Evolutionary conservation across 2,113 vertebrate species (phyloP).

Genomic region (Edolisoma coerulescens): DNA sequence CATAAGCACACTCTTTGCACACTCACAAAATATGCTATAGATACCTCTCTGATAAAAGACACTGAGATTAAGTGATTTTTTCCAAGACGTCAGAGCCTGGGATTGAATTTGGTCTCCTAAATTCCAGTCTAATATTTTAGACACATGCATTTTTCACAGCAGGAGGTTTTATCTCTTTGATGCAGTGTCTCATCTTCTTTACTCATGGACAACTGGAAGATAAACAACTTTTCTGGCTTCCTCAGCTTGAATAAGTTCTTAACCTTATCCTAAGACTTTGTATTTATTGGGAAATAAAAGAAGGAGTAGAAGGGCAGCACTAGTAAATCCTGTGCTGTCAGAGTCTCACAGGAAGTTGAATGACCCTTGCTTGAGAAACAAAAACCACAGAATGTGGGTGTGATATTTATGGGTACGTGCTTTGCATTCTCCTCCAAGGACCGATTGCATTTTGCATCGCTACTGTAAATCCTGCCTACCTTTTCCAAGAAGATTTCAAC

Average conservation of each 20-base stretch:
- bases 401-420: constrained; percentile 1
- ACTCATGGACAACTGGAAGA: not conserved
- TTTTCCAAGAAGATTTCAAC: not conserved
- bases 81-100: fast-evolving
- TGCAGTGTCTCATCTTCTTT: not conserved
- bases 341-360: not conserved
- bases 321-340: constrained; percentile 3
- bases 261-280: not conserved
- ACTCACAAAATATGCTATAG: not conserved
- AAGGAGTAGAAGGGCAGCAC: not conserved
- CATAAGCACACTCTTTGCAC: not conserved
- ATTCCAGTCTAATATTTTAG: not conserved
- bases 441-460: not conserved
- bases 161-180: not conserved
- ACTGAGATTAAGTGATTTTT: not conserved
- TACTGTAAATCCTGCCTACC: not conserved
- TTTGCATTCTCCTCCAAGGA: not conserved
- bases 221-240: not conserved
- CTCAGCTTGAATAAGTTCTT: not conserved
- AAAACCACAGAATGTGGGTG: constrained; percentile 30
- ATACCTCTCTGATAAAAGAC: not conserved
- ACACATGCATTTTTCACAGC: not conserved
- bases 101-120: not conserved
- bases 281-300: constrained; percentile 36
- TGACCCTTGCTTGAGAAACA: constrained; percentile 6